Evolutionary conservation across 1,140 invertebrate species (phyloP), one percentile per base, ranked within the genome.

Genomic region (Calephelis virginiensis): DNA sequence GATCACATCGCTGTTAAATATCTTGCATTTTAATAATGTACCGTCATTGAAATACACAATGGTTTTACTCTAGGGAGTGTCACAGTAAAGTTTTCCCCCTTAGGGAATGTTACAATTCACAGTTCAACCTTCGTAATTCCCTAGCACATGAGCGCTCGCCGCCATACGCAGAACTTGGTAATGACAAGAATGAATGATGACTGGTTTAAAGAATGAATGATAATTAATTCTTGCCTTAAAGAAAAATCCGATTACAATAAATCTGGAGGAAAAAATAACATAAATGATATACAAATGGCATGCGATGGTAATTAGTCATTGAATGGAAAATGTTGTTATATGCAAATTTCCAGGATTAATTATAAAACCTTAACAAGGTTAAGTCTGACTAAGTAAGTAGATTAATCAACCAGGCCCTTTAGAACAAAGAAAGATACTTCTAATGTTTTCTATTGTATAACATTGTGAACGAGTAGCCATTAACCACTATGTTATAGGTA

Each of bases 301-400:
- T 67, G 79, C 70, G 61, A 75, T 78, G 75, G 77, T 75, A 75
- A 64, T 66, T 73, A 72, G 77, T 43, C 40, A 9, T 43, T 75
- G 68, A 75, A 78, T 78, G 78, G 82, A 81, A 81, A 75, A 62
- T 69, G 67, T 69, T 53, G 48, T 69, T 70, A 14, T 70, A 75
- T 79, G 75, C 70, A 75, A 79, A 79, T 77, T 45, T 47, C 47
- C 49, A 11, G 67, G 72, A 73, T 70, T 70, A 68, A 73, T 73
- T 68, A 73, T 64, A 17, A 40, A 69, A 11, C 14, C 64, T 46
- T 46, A 7, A 37, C 28, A 56, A 56, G 53, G 53, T 56, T 38
- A 56, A 6, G 10, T 53, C 8, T 17, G 49, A 53, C 49, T 53
- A 53, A 53, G 49, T 17, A 56, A 6, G 13, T 53, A 4, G 11